Base-by-base conservation (phyloP, 2,888 invertebrate species). In the Amphipoea oculea region DNA sequence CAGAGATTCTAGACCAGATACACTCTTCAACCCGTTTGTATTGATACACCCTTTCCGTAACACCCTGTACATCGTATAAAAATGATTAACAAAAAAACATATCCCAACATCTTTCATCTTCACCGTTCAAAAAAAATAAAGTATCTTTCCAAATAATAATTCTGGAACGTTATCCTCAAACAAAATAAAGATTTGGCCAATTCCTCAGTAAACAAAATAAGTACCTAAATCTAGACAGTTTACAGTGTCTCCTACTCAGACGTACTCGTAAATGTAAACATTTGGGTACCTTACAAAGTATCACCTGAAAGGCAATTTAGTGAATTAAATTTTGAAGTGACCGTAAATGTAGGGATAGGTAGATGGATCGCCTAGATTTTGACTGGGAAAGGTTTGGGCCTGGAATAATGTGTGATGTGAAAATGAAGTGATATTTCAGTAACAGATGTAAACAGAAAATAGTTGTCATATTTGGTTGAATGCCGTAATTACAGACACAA, bases 271-370 rank as follows among this genome's bases (percentile, higher is more conserved):
- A 75, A 73, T 57, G 82, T 80, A 86, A 86, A 76, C 86, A 82
- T 84, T 65, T 48, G 29, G 20, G 48, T 75, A 84, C 78, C 75
- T 71, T 84, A 78, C 87, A 76, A 73, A 69, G 84, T 83, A 67
- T 73, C 68, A 54, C 67, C 17, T 72, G 57, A 71, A 73, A 70
- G 72, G 82, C 82, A 84, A 88, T 88, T 87, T 82, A 36, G 66
- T 71, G 66, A 81, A 87, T 87, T 84, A 88, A 82, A 87, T 84
- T 87, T 82, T 79, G 84, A 82, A 75, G 80, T 57, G 36, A 73
- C 68, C 66, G 69, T 84, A 78, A 83, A 51, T 73, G 73, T 51
- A 60, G 11, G 57, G 60, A 62, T 45, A 78, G 60, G 69, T 74
- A 63, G 48, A 78, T 57, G 60, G 48, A 71, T 78, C 62, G 68